Conservation (phyloP, 2,888 invertebrate species). For the Pharmacophagus antenor region DNA sequence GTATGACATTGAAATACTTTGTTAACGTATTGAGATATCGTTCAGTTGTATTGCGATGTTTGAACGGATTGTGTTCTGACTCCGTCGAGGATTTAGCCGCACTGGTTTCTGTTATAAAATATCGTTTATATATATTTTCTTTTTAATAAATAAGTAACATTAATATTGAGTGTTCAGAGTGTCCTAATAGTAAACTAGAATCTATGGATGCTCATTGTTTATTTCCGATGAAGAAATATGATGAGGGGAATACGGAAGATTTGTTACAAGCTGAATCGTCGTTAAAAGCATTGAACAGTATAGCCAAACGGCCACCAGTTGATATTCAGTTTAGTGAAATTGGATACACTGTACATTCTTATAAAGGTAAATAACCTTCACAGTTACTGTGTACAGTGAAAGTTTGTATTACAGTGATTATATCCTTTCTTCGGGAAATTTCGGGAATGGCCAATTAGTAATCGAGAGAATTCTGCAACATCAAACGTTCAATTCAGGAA, state of each 20-base stretch:
- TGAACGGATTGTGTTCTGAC: conserved; percentile 8
- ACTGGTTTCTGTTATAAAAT: neutral
- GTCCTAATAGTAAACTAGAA: neutral
- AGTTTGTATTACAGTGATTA: too few species aligned
- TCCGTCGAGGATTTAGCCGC: neutral
- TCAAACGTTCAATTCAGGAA: too few species aligned
- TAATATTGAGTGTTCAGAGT: neutral
- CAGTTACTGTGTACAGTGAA: too few species aligned
- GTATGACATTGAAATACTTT: conserved; percentile 13
- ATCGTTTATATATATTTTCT: neutral
- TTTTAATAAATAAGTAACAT: neutral
- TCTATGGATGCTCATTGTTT: neutral
- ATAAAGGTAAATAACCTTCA: conserved; percentile 10
- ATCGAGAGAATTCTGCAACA: too few species aligned
- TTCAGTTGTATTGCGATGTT: conserved; percentile 5
- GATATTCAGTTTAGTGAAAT: neutral
- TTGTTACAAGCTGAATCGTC: neutral
- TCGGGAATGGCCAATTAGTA: too few species aligned
- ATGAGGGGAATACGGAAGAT: neutral
- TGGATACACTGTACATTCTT: conserved; percentile 1
- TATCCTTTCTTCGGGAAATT: too few species aligned
- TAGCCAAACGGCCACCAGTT: conserved; percentile 2
- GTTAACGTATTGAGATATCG: conserved; percentile 3
- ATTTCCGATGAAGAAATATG: neutral
- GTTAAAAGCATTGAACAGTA: conserved; percentile 2